These are phyloP conservation scores for Tupiocoris notatus DNA, from an alignment of 2,888 invertebrate species.

Conservation along the genomic window DNA sequence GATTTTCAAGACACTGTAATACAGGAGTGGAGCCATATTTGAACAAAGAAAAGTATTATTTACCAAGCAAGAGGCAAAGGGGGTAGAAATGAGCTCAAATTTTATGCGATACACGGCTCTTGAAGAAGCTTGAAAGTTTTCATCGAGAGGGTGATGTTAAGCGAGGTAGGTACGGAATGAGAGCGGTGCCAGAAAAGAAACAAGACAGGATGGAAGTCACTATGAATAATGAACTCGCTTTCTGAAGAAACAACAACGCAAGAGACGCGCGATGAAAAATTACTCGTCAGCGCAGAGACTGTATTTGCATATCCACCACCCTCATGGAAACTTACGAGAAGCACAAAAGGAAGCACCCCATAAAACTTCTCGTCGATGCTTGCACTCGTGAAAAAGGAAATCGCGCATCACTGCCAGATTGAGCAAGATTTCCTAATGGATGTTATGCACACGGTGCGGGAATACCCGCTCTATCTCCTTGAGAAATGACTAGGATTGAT, in stretches of 20 bases:
- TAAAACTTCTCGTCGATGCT: background rate
- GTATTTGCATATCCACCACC: conserved; percentile 19
- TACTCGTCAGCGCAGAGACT: conserved; percentile 25
- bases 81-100: too few relatives aligned
- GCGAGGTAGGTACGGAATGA: background rate
- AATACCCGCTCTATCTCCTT: too few relatives aligned
- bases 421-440: background rate
- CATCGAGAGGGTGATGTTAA: background rate
- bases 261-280: conserved; percentile 28
- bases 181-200: conserved; percentile 1
- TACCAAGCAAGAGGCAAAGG: too few relatives aligned
- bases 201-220: conserved; percentile 9
- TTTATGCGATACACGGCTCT: background rate
- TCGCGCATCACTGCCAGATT: background rate
- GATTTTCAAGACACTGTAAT: too few relatives aligned
- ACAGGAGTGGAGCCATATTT: too few relatives aligned
- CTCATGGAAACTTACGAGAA: background rate
- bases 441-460: too few relatives aligned
- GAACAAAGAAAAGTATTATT: too few relatives aligned
- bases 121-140: background rate
- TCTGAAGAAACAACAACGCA: conserved; percentile 21
- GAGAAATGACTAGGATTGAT: too few relatives aligned
- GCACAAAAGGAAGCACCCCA: background rate
- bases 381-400: background rate
- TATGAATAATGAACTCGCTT: conserved; percentile 32